These are phyloP conservation scores for Iphiclides podalirius DNA, from an alignment of 2,888 invertebrate species.

Conservation along the genomic window DNA sequence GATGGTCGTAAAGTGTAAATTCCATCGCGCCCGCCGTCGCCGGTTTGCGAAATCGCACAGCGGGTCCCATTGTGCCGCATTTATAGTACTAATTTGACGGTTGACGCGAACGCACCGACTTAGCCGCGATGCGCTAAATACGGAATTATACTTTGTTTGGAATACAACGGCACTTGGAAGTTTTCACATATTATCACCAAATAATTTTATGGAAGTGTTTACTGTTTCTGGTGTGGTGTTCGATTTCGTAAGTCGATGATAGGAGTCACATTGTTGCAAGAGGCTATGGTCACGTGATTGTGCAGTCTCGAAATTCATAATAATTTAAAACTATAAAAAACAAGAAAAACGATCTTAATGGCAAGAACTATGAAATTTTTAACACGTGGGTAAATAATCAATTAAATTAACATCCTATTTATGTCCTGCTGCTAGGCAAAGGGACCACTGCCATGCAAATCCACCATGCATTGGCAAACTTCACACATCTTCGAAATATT, in stretches of 20 bases:
- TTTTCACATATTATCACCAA: background rate
- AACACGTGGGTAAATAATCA: too few relatives aligned
- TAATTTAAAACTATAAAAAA: too few relatives aligned
- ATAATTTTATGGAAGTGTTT: background rate
- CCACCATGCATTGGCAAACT: too few relatives aligned
- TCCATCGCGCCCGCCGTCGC: conserved; percentile 28
- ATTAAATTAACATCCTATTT: too few relatives aligned
- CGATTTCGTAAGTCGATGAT: background rate
- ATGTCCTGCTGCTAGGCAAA: too few relatives aligned
- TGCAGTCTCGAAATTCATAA: too few relatives aligned
- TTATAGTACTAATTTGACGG: conserved; percentile 46
- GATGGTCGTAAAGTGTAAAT: conserved; percentile 31
- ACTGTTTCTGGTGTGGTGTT: background rate
- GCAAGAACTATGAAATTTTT: too few relatives aligned
- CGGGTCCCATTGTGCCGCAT: conserved; percentile 31
- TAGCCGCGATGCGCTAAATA: conserved; percentile 23
- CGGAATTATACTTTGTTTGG: conserved; percentile 6
- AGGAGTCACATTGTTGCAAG: background rate
- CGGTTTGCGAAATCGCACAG: conserved; percentile 28
- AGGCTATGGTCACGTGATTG: too few relatives aligned
- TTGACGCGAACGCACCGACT: conserved; percentile 34
- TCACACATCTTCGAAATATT: too few relatives aligned
- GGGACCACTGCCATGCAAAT: too few relatives aligned
- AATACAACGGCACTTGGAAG: background rate
- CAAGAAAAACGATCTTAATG: too few relatives aligned